Evolutionary conservation across 1,140 invertebrate genomes (phyloP), one percentile per base, ranked within the genome.

Genomic region (Tetragonula clypearis): DNA sequence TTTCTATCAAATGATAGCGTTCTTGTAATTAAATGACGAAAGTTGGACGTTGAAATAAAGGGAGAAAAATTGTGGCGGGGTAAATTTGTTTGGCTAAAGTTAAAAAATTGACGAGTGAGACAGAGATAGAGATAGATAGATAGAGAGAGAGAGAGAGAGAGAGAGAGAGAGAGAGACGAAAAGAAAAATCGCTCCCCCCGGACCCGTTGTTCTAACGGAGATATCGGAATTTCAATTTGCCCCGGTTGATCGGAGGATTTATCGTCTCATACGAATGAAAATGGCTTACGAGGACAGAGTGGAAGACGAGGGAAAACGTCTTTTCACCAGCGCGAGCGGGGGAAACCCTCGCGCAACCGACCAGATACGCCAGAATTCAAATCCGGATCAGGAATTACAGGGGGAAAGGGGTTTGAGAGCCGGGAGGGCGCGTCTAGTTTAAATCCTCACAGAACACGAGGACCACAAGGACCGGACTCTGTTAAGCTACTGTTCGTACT

Each of bases 331-430:
- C 41, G 41, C 41, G 41, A 65, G 58, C 53, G 41, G 53, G 53
- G 58, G 77, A 87, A 86, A 79, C 68, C 41, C 62, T 17, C 53
- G 74, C 84, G 84, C 30, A 76, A 58, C 56, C 55, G 66, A 23
- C 15, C 49, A 41, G 73, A 77, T 82, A 72, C 56, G 72, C 62
- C 23, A 75, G 76, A 83, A 82, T 86, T 88, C 83, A 88, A 88
- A 90, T 91, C 85, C 85, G 90, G 88, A 89, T 91, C 87, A 81
- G 84, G 86, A 91, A 89, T 91, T 88, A 90, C 85, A 17, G 77
- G 26, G 55, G 3, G 26, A 49, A 8, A 30, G 30, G 17, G 21
- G 69, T 1, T n/a, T 0, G 21, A 0, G 19, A 17, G 17, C 8
- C 26, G 23, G 62, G 66, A 65, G 87, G 60, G 60, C 66, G n/a